Base-by-base conservation (phyloP, 1,140 invertebrate genomes). In the Cyrtorhinus lividipennis region DNA sequence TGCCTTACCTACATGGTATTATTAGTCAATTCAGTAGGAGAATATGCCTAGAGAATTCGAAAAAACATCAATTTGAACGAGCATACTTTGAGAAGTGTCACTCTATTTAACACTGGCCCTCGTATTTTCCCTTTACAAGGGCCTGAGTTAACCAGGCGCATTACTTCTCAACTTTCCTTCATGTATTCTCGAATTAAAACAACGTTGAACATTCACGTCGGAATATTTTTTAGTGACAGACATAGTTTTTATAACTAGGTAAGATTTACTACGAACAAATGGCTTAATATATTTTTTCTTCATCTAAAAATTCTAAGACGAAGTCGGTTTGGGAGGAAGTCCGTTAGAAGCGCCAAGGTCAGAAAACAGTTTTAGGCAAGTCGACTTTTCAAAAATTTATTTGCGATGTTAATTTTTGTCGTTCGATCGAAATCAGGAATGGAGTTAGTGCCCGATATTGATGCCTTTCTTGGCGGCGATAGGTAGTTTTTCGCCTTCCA, bases 391-490 rank as follows among this genome's bases (percentile, higher is more conserved):
- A 38, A 38, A 38, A 38, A 5, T 38, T 38, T 38, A 8, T 38
- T 38, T 15, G 30, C 5, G 30, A 5, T 8, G 30, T 15, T 38
- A 38, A n/a, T n/a, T n/a, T n/a, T n/a, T n/a, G n/a, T n/a, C n/a
- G n/a, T n/a, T n/a, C n/a, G n/a, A n/a, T n/a, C n/a, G n/a, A n/a
- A n/a, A n/a, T n/a, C n/a, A n/a, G n/a, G n/a, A n/a, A n/a, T n/a
- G n/a, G n/a, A n/a, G n/a, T 62, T 64, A 67, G 61, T 66, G 56
- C 12, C 44, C 59, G n/a, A 70, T 64, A 45, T 87, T 80, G 68
- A 83, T 82, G 68, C 88, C 89, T 73, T 92, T 92, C 73, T 92
- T 92, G 30, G 89, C 89, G 30, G 89, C 89, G 63, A 91, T 86
- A 15, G 88, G 88, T 61, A 92, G 75, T 67, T 86, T 86, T 70